Evolutionary conservation across 2,113 vertebrate species (phyloP), one percentile per base, ranked within the genome.

Genomic region (Cebus imitator): DNA sequence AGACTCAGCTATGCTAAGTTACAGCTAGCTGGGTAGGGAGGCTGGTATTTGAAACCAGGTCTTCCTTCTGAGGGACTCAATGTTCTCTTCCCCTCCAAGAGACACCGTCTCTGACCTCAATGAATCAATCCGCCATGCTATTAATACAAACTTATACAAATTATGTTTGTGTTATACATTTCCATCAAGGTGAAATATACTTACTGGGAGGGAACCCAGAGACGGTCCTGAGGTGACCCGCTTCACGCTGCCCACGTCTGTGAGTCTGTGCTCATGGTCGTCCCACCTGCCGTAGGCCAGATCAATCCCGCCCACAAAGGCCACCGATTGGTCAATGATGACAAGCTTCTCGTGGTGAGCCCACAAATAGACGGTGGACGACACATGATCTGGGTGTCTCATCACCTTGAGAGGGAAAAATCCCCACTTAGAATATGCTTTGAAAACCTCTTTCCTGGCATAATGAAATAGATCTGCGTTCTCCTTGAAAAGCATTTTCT

Each of bases 281-380:
- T 99, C 99, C 99, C 99, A 99, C 81, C 99, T 99, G 11, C 99
- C 99, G 0, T 99, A 99, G 0, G 99, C 99, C 97, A 99, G 97
- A 98, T 99, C 99, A 0, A 99, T 99, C 81, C 99, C 99, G 0
- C 99, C 99, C 81, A 99, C 99, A 4, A 99, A 99, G 0, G 99
- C 99, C 97, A 99, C 98, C 0, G 99, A 99, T 82, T 99, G 99
- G 98, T 99, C 99, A 0, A 99, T 97, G 0, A 99, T 98, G 27
- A 99, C 98, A 0, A 99, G 98, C 97, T 99, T 99, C 98, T 99
- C 99, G 0, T 99, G 99, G 92, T 99, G 99, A 13, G 99, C 99
- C 99, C 99, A 99, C 78, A 99, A 98, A 95, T 99, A 99, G 35
- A 99, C 99, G 0, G 99, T 98, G 25, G 99, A 99, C 0, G 99